Base-by-base conservation (phyloP, 2,797 vertebrate genomes). In the Distichodus sexfasciatus region DNA sequence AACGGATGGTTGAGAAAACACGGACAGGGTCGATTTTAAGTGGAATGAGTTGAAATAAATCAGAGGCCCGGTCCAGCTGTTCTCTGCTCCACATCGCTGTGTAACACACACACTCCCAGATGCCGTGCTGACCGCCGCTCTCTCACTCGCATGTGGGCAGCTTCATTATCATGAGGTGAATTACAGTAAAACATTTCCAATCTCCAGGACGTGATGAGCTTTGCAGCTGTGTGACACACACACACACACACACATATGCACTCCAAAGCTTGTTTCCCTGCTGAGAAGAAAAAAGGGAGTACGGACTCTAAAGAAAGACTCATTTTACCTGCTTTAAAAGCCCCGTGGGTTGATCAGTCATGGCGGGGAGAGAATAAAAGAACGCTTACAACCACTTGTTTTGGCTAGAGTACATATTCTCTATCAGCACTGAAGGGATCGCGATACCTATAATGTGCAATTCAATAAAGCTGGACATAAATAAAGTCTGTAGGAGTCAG, bases 171-270 rank as follows among this genome's bases (percentile, higher is more conserved):
- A 73, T 72, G 69, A 73, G 66, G 66, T 80, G 73, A 68, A 73
- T 77, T 75, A 77, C 73, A 72, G 75, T 71, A 73, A 80, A 68
- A 67, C 76, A 75, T 78, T 74, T 76, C 70, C 65, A 73, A 77
- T 75, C 58, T 59, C 59, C 17, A 51, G 55, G 29, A 41, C 54
- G 57, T 76, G 69, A 80, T 80, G 75, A 73, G 65, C 62, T 67
- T 71, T 53, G 60, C 78, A 80, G 78, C 74, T 78, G 78, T 47
- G 63, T 15, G 48, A 71, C 63, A 68, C 64, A 64, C n/a, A n/a
- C n/a, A n/a, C n/a, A n/a, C n/a, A n/a, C n/a, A n/a, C n/a, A n/a
- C n/a, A n/a, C n/a, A n/a, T n/a, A n/a, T n/a, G n/a, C n/a, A n/a
- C 65, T 75, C 47, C 46, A 43, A 63, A 54, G 66, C 50, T 65